Evolutionary conservation across 1,140 invertebrate genomes (phyloP), one percentile per base, ranked within the genome.

Genomic region (Drosophila seguyi): DNA sequence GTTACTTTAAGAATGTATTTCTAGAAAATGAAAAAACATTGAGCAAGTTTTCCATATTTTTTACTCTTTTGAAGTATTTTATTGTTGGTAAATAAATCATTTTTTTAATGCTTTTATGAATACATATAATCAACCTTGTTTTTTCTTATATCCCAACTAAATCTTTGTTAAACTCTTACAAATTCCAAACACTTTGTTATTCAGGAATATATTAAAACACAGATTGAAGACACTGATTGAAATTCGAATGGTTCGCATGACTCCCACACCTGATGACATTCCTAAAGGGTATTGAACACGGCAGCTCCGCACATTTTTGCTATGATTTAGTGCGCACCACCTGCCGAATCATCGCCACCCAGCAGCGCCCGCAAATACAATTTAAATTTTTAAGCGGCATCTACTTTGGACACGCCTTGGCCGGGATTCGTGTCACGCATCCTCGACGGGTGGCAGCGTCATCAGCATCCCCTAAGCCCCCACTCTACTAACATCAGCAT

Each of bases 381-480:
- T 90, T 90, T 90, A 90, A 90, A 90, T 90, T 90, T 90, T 90
- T 90, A 90, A 90, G 85, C 86, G 85, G 82, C 74, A 81, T 80
- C 84, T 87, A 87, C 84, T 87, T 87, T 87, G 84, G 66, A 29
- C 60, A 50, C 36, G 58, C 73, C 76, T 77, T 75, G 45, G 75
- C 36, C 77, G 73, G 61, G 71, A 81, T 90, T 88, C 85, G 85
- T 81, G 85, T 90, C 86, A 88, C 85, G 85, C 81, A 90, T 62
- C 72, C 75, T 67, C 83, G 67, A 78, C 85, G 76, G 83, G 80
- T 78, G 80, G 80, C 72, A 77, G 67, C 65, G 76, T 87, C 81
- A 84, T 84, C 81, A 84, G 71, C 44, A 78, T 25, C 34, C 38
- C 65, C 14, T 13, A 25, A 45, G 18, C 36, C 60, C 34, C 4